These are phyloP conservation scores for Prunella himalayana DNA, from an alignment of 2,113 vertebrate species.

Conservation along the genomic window DNA sequence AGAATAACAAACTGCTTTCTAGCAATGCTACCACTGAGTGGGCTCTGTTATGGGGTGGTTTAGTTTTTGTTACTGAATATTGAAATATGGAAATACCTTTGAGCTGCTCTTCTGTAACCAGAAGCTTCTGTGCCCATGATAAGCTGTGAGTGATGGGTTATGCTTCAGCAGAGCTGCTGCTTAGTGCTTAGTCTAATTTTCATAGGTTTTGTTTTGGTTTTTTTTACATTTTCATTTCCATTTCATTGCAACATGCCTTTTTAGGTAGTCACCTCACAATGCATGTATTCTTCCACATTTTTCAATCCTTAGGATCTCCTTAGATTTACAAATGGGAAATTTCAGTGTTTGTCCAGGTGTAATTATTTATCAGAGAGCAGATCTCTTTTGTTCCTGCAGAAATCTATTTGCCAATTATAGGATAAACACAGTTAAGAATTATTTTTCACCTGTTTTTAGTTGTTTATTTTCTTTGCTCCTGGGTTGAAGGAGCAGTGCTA, in stretches of 20 bases:
- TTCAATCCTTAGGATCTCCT: not conserved
- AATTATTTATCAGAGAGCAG: not conserved
- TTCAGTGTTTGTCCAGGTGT: not conserved
- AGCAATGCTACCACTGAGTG: not conserved
- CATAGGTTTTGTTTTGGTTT: not conserved
- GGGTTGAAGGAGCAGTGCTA: not conserved
- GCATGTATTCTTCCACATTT: not conserved
- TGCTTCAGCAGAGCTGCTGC: not conserved
- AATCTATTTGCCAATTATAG: not conserved
- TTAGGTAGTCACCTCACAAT: not conserved
- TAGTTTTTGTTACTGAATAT: not conserved
- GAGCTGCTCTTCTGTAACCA: not conserved
- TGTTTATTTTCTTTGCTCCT: not conserved
- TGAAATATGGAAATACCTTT: not conserved
- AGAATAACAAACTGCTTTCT: not conserved
- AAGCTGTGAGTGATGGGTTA: not conserved
- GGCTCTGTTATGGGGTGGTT: fast-evolving
- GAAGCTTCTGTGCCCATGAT: not conserved
- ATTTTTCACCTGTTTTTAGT: not conserved
- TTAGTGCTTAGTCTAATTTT: not conserved
- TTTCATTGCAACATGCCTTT: not conserved
- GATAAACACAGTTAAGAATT: not conserved
- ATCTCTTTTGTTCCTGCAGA: not conserved
- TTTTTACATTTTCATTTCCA: not conserved
- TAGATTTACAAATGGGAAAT: not conserved